These are phyloP conservation scores for Augiades crinisus DNA, from an alignment of 2,888 invertebrate genomes.

Conservation along the genomic window DNA sequence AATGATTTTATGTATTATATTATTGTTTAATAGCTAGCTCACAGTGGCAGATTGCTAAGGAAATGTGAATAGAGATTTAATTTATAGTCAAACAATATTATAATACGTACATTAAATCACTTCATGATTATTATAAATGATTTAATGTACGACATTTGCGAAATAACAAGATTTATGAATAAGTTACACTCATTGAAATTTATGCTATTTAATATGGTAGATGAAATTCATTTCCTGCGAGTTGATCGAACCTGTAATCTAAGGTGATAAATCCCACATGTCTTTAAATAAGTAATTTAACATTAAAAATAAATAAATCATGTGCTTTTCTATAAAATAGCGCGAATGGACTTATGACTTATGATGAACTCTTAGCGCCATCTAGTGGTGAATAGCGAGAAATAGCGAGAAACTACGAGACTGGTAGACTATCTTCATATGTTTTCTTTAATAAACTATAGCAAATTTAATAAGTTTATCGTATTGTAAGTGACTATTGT, in stretches of 20 bases:
- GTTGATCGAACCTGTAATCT: too few relatives aligned
- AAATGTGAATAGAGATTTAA: background rate
- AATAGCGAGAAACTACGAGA: background rate
- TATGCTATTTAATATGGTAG: background rate
- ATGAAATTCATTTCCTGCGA: too few relatives aligned
- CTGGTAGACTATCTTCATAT: too few relatives aligned
- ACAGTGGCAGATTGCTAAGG: background rate
- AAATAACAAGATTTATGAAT: background rate
- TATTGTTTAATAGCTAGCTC: background rate
- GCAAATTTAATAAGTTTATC: background rate
- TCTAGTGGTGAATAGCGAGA: slow-evolving; percentile 62
- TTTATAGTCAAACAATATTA: background rate
- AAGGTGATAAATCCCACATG: too few relatives aligned
- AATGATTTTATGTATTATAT: too few relatives aligned
- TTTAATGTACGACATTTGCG: background rate
- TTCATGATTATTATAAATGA: too few relatives aligned
- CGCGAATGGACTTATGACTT: background rate
- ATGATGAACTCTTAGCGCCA: slow-evolving; percentile 46
- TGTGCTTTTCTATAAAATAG: background rate
- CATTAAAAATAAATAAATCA: too few relatives aligned
- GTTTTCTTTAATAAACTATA: too few relatives aligned
- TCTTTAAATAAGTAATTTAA: background rate
- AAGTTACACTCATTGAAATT: background rate
- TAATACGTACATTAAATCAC: background rate
- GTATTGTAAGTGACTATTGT: too few relatives aligned